Evolutionary conservation across 2,797 vertebrate genomes (phyloP).

Genomic region (Coregonus suidteri): DNA sequence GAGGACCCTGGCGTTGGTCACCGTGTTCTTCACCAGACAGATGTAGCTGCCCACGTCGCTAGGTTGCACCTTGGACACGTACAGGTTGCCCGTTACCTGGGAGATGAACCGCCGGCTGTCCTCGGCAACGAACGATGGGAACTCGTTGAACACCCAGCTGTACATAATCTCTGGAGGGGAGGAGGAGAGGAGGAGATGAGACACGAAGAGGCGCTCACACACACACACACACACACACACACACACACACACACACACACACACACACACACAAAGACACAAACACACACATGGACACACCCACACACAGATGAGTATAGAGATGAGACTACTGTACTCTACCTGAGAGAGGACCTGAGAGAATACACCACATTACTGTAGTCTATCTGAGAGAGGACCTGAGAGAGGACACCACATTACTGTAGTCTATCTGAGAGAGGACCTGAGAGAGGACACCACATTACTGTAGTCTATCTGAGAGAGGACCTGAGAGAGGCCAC

Average conservation of each 20-base stretch:
- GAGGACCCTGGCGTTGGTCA: conserved; percentile 89
- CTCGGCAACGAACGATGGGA: conserved; percentile 94
- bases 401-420: no score
- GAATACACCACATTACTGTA: no score
- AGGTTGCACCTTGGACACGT: conserved; percentile 96
- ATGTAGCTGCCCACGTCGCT: conserved; percentile 97
- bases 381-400: no score
- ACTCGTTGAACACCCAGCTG: conserved; percentile 98
- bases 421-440: no score
- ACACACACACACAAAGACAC: no score
- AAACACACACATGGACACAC: neutral
- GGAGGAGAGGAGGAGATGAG: conserved; percentile 46
- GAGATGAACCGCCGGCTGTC: conserved; percentile 98
- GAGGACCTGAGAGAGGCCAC: no score
- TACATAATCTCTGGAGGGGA: conserved; percentile 88
- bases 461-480: no score
- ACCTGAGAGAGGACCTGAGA: neutral
- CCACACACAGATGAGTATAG: conserved; percentile 10
- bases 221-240: no score
- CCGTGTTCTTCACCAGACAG: conserved; percentile 93
- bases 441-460: no score
- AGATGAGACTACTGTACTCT: conserved; percentile 28
- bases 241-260: no score
- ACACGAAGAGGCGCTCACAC: conserved; percentile 2
- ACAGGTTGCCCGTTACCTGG: conserved; percentile 95